phyloP scores from a whole-genome alignment of 2,797 vertebrate genomes.

The Psittacula echo region DNA sequence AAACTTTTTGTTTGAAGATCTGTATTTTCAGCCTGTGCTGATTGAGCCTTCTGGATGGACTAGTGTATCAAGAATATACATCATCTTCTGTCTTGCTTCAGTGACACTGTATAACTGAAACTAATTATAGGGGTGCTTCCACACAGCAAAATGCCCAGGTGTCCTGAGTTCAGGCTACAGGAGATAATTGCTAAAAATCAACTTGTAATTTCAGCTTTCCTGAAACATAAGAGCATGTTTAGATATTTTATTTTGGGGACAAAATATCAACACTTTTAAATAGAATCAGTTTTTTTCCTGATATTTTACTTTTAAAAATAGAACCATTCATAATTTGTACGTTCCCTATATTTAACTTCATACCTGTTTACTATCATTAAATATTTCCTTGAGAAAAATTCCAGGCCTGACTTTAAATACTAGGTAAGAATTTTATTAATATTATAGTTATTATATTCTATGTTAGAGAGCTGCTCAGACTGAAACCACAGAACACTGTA shows the following conservation, averaged over 20 bases:
- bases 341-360: neutral
- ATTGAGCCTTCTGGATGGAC: neutral
- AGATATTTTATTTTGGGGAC: neutral
- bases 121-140: neutral
- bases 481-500: neutral
- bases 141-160: neutral
- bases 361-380: neutral
- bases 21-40: neutral
- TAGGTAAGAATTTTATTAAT: neutral
- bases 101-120: neutral
- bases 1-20: neutral
- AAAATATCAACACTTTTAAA: neutral
- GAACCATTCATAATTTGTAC: neutral
- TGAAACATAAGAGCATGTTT: neutral
- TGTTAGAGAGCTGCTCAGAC: neutral
- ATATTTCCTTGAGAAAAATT: neutral
- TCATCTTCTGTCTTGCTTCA: neutral
- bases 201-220: neutral
- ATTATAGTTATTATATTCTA: neutral
- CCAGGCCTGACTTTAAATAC: neutral
- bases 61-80: neutral
- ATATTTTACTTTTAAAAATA: neutral
- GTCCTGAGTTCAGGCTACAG: neutral
- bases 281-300: too few relatives aligned
- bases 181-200: neutral